Conservation (phyloP, 2,888 invertebrate species). For the Cepaea hortensis region DNA sequence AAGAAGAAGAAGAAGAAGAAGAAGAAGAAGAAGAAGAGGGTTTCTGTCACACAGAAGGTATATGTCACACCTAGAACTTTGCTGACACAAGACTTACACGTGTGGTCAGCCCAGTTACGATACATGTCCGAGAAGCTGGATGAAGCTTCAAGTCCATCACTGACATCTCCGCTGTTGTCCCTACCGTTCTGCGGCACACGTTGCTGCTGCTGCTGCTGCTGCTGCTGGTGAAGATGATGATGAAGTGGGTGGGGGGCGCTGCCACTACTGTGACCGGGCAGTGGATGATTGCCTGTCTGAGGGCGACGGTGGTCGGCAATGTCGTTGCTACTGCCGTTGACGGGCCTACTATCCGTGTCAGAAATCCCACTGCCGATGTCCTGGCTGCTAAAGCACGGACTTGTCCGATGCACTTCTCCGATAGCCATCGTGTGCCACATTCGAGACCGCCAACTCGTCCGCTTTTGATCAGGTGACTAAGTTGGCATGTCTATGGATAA, state of each 20-base stretch:
- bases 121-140: constrained; percentile 39
- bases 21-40: neutral
- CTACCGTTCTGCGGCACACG: neutral
- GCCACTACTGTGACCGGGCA: neutral
- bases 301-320: neutral
- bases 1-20: neutral
- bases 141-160: neutral
- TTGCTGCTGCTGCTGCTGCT: constrained; percentile 25
- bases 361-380: neutral
- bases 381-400: constrained; percentile 19
- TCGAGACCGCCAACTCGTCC: neutral
- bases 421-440: constrained; percentile 40
- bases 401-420: constrained; percentile 36
- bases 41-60: neutral
- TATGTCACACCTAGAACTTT: neutral
- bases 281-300: neutral
- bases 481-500: neutral
- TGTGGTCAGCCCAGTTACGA: constrained; percentile 38
- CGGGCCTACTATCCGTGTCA: neutral
- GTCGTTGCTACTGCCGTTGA: neutral
- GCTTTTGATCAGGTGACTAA: neutral
- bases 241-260: constrained; percentile 15
- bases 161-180: neutral
- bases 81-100: constrained; percentile 32
- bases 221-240: constrained; percentile 25